phyloP scores from a whole-genome alignment of 2,113 vertebrate genomes.

The Oophaga pumilio region DNA sequence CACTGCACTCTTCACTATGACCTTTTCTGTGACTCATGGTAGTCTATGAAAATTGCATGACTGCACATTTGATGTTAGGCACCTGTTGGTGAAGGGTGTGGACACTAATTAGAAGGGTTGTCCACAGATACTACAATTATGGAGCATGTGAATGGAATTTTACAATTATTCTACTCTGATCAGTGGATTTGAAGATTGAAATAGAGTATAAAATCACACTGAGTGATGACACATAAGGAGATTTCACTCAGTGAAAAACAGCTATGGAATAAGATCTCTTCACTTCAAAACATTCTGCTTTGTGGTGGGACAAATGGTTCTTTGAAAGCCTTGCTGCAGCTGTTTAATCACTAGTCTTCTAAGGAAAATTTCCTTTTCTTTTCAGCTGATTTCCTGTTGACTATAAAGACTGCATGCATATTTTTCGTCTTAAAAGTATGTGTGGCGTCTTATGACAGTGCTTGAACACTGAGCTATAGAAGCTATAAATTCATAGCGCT shows the following conservation, averaged over 20 bases:
- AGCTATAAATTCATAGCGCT: not conserved
- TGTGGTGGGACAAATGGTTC: conserved; percentile 9
- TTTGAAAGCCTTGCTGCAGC: conserved; percentile 16
- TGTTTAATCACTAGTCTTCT: conserved; percentile 14
- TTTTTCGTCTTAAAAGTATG: not conserved
- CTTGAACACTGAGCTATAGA: not conserved
- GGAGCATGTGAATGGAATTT: not conserved
- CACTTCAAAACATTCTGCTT: not conserved
- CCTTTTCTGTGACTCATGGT: not conserved
- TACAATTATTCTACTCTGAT: not conserved
- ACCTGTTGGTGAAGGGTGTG: not conserved
- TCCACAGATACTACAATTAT: not conserved
- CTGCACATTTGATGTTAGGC: not conserved
- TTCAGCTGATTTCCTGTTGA: conserved; percentile 16
- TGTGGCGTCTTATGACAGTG: conserved; percentile 19
- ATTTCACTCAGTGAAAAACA: conserved; percentile 7
- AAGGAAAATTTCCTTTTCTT: not conserved
- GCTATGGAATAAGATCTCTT: conserved; percentile 7
- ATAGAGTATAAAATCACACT: not conserved
- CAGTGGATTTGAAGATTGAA: not conserved
- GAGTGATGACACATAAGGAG: conserved; percentile 3
- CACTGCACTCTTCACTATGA: not conserved
- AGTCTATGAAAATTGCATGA: not conserved
- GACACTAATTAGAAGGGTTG: not conserved
- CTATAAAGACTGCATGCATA: conserved; percentile 18